These are phyloP conservation scores for Mirza zaza DNA, from an alignment of 2,113 vertebrate genomes.

Conservation along the genomic window DNA sequence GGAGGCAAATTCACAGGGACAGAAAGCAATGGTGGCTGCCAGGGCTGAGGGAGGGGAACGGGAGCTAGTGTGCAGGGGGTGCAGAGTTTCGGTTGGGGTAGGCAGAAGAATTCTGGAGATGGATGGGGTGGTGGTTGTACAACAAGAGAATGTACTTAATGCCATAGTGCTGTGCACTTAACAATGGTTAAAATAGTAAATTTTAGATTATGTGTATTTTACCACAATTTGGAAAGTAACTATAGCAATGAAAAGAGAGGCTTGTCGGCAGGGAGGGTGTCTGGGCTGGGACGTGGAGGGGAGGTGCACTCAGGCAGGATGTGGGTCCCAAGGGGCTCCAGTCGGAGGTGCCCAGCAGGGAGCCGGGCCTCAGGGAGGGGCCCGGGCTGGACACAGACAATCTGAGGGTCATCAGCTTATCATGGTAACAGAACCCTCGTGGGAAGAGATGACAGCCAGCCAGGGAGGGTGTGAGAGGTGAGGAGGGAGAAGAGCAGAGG, in stretches of 20 bases:
- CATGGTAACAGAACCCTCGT: not conserved
- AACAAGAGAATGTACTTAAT: not conserved
- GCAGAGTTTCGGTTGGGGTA: not conserved
- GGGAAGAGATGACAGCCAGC: not conserved
- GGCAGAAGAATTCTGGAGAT: not conserved
- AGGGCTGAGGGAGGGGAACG: not conserved
- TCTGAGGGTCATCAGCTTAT: not conserved
- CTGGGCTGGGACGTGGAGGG: not conserved
- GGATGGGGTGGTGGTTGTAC: not conserved
- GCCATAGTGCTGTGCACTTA: fast-evolving
- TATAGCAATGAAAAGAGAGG: not conserved
- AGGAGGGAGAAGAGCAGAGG: not conserved
- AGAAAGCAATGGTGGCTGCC: too few relatives aligned
- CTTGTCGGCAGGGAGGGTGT: not conserved
- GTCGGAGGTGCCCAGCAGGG: not conserved
- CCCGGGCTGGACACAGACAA: not conserved
- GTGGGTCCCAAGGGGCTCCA: not conserved
- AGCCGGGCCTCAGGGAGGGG: not conserved
- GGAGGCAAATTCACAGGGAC: not conserved
- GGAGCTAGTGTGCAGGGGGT: not conserved
- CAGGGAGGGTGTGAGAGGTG: not conserved
- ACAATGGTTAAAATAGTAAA: not conserved
- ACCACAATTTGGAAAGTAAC: not conserved
- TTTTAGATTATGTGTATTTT: not conserved
- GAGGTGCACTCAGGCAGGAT: not conserved